These are phyloP conservation scores for Machaerirhynchus nigripectus DNA, from an alignment of 2,113 vertebrate genomes.

Conservation along the genomic window DNA sequence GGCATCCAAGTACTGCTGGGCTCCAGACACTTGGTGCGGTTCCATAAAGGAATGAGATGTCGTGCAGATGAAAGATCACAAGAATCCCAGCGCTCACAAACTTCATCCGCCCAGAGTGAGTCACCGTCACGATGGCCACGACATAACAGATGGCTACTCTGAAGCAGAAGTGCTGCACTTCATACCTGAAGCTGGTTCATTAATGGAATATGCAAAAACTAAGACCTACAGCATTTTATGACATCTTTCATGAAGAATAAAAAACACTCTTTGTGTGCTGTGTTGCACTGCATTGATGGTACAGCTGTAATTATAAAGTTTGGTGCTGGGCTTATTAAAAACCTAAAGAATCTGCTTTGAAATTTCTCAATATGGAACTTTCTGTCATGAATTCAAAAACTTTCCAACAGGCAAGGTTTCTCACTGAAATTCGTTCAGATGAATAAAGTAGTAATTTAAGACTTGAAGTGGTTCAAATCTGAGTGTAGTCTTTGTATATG, in stretches of 20 bases:
- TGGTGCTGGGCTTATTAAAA: background rate
- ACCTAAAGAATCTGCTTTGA: background rate
- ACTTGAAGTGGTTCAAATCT: background rate
- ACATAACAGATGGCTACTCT: constrained; percentile 47
- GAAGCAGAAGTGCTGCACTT: constrained; percentile 42
- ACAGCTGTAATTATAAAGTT: constrained; percentile 3
- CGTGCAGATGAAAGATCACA: background rate
- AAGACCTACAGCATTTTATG: constrained; percentile 1
- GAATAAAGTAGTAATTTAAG: background rate
- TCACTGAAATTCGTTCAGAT: background rate
- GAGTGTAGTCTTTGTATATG: background rate
- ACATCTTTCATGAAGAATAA: constrained; percentile 32
- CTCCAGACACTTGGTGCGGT: background rate
- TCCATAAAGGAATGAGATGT: background rate
- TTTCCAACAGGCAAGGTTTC: background rate
- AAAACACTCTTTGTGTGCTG: constrained; percentile 15
- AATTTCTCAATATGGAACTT: background rate
- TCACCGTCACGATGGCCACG: background rate
- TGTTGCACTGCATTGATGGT: background rate
- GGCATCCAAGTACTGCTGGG: background rate
- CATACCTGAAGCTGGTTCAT: constrained; percentile 53
- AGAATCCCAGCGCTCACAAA: background rate
- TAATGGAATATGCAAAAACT: constrained; percentile 31
- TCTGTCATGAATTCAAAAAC: background rate
- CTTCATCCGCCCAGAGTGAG: constrained; percentile 13